Evolutionary conservation across 2,888 invertebrate genomes (phyloP), one percentile per base, ranked within the genome.

Genomic region (Drosophila cognata): DNA sequence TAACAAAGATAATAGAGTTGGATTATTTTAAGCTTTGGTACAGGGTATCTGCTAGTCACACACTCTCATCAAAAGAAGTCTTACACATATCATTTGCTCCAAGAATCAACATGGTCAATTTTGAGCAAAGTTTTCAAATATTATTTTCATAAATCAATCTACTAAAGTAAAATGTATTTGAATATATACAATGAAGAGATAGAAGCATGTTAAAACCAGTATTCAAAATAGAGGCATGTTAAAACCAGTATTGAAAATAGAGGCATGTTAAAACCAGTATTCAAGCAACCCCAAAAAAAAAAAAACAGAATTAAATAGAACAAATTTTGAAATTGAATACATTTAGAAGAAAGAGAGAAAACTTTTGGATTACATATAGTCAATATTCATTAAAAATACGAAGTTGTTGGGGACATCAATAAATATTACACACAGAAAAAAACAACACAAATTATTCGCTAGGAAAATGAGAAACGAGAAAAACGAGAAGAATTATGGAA

Each of bases 311-410:
- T 16, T 16, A 25, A 57, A 7, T 7, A 41, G n/a, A 16, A 21
- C 4, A 31, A 41, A 13, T 21, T 50, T 33, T 33, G 7, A 38
- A 33, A 31, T 18, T 35, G 11, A 46, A 28, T 31, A 35, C 38
- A 36, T 31, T 68, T 18, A 36, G 28, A 25, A 52, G 46, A 68
- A 43, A 51, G 58, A 56, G 36, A 74, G 86, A 88, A 88, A 88
- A 86, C 78, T 77, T 90, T 83, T 81, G 13, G 74, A 69, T 62
- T 72, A 84, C 60, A 52, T 70, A 80, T 62, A 60, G 38, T 28
- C 28, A 48, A 29, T 29, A 35, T 33, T 25, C 25, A 70, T 70
- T 68, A 11, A 51, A 69, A 64, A 43, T 29, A 50, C n/a, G 29
- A 51, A 13, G 33, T 25, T 53, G 11, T 38, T 55, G 28, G 64